A percentile compares a stretch with the other conserved stretches of the same genome.
phyloP scores from a whole-genome alignment of 2,113 vertebrate species.

The Lepus europaeus region DNA sequence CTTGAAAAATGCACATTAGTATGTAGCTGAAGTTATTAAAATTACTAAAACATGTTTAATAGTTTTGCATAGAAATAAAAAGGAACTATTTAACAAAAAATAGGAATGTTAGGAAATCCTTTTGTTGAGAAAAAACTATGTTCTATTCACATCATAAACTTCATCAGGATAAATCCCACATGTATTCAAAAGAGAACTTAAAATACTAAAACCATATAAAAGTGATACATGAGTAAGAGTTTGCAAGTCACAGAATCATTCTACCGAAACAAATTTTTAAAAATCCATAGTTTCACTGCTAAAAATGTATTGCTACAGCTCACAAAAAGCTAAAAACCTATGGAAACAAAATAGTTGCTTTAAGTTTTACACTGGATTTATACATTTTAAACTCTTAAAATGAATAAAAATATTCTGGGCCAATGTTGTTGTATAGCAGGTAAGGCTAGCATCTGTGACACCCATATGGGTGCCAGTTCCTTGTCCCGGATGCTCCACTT shows the following conservation, averaged over 20 bases:
- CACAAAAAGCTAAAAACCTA: constrained; percentile 22
- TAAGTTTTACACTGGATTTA: not conserved
- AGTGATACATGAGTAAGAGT: not conserved
- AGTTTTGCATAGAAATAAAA: not conserved
- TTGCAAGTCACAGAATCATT: constrained; percentile 37
- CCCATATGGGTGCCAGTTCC: too few species aligned
- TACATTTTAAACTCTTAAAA: constrained; percentile 6
- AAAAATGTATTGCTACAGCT: not conserved
- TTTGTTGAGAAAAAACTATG: not conserved
- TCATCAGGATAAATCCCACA: not conserved
- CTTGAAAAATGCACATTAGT: not conserved
- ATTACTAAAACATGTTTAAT: constrained; percentile 7
- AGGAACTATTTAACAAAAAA: not conserved
- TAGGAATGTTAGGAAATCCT: constrained; percentile 6
- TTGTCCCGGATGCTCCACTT: too few species aligned
- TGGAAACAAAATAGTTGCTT: not conserved
- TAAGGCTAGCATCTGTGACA: too few species aligned
- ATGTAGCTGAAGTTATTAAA: not conserved
- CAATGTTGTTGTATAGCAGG: too few species aligned
- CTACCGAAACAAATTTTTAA: not conserved
- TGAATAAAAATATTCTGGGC: not conserved
- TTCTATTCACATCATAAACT: not conserved
- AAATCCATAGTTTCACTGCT: not conserved
- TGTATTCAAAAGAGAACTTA: not conserved
- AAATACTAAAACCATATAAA: constrained; percentile 52